Conservation (phyloP, 2,113 vertebrate genomes). For the Siphamia tubifer region DNA sequence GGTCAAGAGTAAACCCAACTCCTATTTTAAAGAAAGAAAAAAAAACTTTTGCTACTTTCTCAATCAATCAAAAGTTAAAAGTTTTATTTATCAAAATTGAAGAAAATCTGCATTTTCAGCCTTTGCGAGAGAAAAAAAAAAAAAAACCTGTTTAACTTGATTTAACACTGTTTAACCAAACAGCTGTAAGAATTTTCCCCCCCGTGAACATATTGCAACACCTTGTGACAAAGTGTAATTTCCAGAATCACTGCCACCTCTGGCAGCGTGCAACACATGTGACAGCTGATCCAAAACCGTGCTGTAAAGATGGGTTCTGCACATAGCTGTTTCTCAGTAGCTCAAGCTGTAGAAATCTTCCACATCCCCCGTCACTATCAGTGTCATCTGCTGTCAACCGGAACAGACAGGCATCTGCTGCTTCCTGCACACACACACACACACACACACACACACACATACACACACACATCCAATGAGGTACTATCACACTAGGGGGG, state of each 20-base stretch:
- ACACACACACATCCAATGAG: neutral
- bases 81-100: no score
- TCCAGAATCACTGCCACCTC: conserved; percentile 35
- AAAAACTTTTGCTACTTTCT: no score
- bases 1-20: no score
- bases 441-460: neutral
- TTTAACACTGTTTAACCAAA: no score
- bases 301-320: conserved; percentile 10
- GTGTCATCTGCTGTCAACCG: conserved; percentile 65
- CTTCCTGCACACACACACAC: conserved; percentile 5
- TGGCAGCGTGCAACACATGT: conserved; percentile 32
- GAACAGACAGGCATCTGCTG: conserved; percentile 68
- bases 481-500: neutral
- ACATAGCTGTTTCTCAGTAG: conserved; percentile 13
- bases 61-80: no score
- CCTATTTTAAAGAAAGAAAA: no score
- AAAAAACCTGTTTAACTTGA: no score
- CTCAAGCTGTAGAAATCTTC: conserved; percentile 22
- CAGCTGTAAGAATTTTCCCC: neutral
- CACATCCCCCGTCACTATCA: conserved; percentile 50
- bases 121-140: no score
- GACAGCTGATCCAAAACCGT: conserved; percentile 18
- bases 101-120: no score
- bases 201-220: neutral
- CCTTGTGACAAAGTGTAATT: conserved; percentile 20